Evolutionary conservation across 2,797 vertebrate species (phyloP).

Genomic region (Danio tinwini): DNA sequence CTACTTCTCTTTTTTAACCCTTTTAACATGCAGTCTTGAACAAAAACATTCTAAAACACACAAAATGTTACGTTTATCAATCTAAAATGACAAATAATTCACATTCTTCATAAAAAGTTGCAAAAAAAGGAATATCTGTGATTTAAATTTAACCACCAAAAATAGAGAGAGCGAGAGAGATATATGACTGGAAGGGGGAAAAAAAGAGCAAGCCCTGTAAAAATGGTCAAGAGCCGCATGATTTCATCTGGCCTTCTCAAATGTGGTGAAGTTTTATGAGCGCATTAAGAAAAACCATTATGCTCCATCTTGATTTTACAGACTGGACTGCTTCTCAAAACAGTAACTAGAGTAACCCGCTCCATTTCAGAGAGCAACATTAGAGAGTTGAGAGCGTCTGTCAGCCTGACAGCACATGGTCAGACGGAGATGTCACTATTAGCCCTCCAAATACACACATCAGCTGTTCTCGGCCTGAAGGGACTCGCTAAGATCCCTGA

Average conservation of each 20-base stretch:
- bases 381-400: constrained; percentile 3
- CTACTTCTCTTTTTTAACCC: too few species aligned
- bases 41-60: too few species aligned
- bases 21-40: too few species aligned
- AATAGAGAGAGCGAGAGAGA: too few species aligned
- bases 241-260: not conserved
- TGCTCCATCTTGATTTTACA: constrained; percentile 19
- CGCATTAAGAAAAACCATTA: constrained; percentile 2
- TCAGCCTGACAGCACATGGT: constrained; percentile 39
- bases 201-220: not conserved
- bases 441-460: constrained; percentile 45
- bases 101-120: not conserved
- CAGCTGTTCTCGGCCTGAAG: constrained; percentile 50
- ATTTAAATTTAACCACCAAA: not conserved
- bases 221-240: not conserved
- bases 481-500: constrained; percentile 15
- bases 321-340: not conserved
- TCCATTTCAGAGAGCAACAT: constrained; percentile 16
- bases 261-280: constrained; percentile 8
- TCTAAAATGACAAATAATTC: not conserved
- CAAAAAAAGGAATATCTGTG: not conserved
- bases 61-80: too few species aligned
- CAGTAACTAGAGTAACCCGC: constrained; percentile 23
- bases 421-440: constrained; percentile 24
- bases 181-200: too few species aligned